Base-by-base conservation (phyloP, 1,140 invertebrate genomes). In the Caenorhabditis inopinata region DNA sequence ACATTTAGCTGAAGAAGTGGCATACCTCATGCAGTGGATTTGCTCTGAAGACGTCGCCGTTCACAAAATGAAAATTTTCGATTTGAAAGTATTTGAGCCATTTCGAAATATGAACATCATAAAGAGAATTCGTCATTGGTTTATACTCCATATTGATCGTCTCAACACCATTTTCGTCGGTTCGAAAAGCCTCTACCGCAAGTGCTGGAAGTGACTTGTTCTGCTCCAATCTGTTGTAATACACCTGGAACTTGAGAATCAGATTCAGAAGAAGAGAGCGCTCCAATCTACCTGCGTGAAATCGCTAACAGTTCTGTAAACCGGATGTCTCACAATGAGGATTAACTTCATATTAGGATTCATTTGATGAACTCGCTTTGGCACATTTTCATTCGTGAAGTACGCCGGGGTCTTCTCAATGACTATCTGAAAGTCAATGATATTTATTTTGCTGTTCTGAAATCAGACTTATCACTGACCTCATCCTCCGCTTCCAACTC, bases 361-460 rank as follows among this genome's bases (percentile, higher is more conserved):
- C 49, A 87, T 77, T 9, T 82, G 23, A 25, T 80, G 82, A 48
- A 87, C 85, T 35, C 86, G 45, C 79, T 83, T 38, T 0, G 87
- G 85, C 16, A 82, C 83, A 25, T 77, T 12, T n/a, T 47, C 23
- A 58, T 73, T 82, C 3, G 85, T 84, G 51, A 88, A 88, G 74
- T 88, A 88, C 6, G 84, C 87, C 14, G 87, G 87, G 3, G 87
- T 89, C 27, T 88, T 88, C 62, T 88, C 87, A 23, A 88, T 82
- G 12, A 82, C 78, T 4, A 87, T 73, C 87, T 87, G 53, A 75
- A 80, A 73, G 35, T 11, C 5, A 75, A 29, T 27, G 18, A 47
- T 76, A 25, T 18, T 49, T 76, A 16, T 42, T 29, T n/a, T 51
- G 21, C 74, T 35, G 42, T n/a, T 62, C 29, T 29, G n/a, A 21